phyloP scores from a whole-genome alignment of 2,113 vertebrate species.

The Reinhardtius hippoglossoides region DNA sequence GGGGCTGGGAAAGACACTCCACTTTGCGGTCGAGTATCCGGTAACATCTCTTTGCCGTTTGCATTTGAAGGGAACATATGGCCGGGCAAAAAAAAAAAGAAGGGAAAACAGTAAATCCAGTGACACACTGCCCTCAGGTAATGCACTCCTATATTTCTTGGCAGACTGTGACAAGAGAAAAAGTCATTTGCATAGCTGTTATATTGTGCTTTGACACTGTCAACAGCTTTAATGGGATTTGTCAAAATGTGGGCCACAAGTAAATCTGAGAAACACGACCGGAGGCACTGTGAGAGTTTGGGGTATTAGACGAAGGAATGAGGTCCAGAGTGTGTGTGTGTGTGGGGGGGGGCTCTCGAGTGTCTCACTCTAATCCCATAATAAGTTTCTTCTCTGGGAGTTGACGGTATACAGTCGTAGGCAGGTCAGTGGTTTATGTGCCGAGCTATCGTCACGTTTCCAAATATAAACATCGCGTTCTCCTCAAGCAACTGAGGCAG shows the following conservation, averaged over 20 bases:
- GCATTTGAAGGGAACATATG: constrained; percentile 29
- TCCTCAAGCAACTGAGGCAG: constrained; percentile 47
- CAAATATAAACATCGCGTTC: constrained; percentile 51
- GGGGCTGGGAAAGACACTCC: constrained; percentile 36
- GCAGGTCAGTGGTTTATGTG: constrained; percentile 28
- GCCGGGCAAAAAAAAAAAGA: constrained; percentile 16
- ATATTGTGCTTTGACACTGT: constrained; percentile 69
- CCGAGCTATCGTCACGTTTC: constrained; percentile 33
- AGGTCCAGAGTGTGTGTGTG: constrained; percentile 28
- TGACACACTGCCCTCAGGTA: constrained; percentile 55
- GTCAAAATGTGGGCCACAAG: constrained; percentile 75
- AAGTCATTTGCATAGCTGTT: constrained; percentile 76
- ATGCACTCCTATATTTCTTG: constrained; percentile 53
- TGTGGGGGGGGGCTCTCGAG: not conserved
- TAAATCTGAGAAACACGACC: constrained; percentile 61
- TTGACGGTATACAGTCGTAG: constrained; percentile 13
- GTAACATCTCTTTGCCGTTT: constrained; percentile 2
- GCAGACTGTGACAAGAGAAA: constrained; percentile 50
- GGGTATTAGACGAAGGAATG: constrained; percentile 25
- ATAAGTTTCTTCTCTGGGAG: constrained; percentile 11
- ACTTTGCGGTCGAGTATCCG: constrained; percentile 44
- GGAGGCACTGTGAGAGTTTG: constrained; percentile 40
- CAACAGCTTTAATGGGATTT: constrained; percentile 79
- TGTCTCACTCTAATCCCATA: constrained; percentile 19
- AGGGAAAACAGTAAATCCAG: constrained; percentile 28